Evolutionary conservation across 2,113 vertebrate genomes (phyloP).

Genomic region (Melanerpes formicivorus): DNA sequence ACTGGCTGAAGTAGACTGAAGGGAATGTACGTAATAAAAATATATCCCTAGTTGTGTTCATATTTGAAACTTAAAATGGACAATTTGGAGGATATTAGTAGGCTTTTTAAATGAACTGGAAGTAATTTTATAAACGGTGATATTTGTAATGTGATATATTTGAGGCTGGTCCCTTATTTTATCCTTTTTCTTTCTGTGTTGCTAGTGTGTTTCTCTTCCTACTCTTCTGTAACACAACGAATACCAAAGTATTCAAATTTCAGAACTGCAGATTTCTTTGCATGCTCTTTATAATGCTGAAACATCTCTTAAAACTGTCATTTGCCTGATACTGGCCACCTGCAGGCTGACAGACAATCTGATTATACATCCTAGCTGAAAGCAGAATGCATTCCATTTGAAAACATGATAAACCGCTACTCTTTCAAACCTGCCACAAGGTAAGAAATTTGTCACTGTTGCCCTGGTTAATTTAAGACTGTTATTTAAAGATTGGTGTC

Average conservation of each 20-base stretch:
- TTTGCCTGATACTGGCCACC: neutral
- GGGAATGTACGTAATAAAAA: neutral
- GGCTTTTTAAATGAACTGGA: neutral
- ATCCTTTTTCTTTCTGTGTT: neutral
- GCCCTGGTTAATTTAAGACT: neutral
- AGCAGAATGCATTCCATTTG: neutral
- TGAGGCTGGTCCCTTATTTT: neutral
- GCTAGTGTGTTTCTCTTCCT: neutral
- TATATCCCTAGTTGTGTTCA: neutral
- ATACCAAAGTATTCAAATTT: neutral
- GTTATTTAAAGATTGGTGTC: neutral
- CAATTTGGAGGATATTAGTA: neutral
- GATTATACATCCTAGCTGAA: neutral
- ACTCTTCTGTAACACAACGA: neutral
- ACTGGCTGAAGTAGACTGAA: neutral
- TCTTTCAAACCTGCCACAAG: neutral
- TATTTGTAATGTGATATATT: neutral
- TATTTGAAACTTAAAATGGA: neutral
- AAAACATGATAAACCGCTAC: neutral
- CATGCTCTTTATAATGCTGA: neutral
- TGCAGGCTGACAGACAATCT: neutral
- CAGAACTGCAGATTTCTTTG: neutral
- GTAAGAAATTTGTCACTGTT: neutral
- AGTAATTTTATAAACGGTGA: neutral
- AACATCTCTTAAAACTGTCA: neutral